Percentiles rank a stretch among this genome's conserved stretches.
Evolutionary conservation across 2,888 invertebrate species (phyloP).

Genomic region (Tenodera sinensis): DNA sequence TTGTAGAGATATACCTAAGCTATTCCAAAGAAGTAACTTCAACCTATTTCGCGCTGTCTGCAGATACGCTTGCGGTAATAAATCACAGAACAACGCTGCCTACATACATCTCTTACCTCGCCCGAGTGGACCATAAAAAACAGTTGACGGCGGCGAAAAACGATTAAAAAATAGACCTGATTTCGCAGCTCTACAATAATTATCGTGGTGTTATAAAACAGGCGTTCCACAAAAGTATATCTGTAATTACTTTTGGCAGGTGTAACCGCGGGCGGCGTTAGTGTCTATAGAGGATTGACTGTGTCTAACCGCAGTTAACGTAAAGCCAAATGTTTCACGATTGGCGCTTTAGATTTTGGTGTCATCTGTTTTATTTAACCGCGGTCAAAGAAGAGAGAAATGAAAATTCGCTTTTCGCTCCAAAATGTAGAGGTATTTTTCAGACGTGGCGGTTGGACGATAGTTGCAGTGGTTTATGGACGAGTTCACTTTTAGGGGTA

Average conservation of each 20-base stretch:
- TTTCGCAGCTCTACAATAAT: background rate
- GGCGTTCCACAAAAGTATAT: background rate
- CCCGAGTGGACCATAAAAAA: background rate
- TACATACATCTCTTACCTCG: background rate
- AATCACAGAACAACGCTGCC: background rate
- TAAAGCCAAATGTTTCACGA: too few relatives aligned
- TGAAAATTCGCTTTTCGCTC: too few relatives aligned
- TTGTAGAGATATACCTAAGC: background rate
- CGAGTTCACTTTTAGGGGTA: too few relatives aligned
- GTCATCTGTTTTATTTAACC: too few relatives aligned
- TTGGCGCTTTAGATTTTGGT: too few relatives aligned
- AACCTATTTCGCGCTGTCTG: background rate
- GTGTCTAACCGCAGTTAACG: too few relatives aligned
- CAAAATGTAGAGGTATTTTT: too few relatives aligned
- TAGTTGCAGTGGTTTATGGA: too few relatives aligned
- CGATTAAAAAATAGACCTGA: background rate
- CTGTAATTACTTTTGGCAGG: background rate
- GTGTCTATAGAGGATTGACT: too few relatives aligned
- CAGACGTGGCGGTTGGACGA: too few relatives aligned
- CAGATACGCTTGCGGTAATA: background rate
- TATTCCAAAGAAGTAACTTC: background rate
- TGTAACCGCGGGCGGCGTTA: background rate
- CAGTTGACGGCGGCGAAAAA: background rate
- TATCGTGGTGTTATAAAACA: background rate
- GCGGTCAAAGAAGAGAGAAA: too few relatives aligned